A percentile compares a stretch with the other conserved stretches of the same genome.
phyloP scores from a whole-genome alignment of 2,113 vertebrate species.

The Cervus canadensis region DNA sequence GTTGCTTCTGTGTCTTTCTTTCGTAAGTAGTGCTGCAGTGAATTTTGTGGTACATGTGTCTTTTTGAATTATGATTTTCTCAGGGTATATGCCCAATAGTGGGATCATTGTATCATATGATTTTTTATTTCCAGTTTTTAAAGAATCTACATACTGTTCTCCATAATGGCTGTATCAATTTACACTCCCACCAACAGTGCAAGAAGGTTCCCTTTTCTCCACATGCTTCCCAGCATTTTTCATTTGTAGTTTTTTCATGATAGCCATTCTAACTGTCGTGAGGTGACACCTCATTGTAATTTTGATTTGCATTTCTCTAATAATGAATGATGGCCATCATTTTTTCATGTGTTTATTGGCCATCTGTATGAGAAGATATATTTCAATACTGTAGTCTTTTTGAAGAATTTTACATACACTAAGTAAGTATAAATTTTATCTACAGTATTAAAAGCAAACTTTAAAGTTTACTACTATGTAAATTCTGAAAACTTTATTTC shows the following conservation, averaged over 20 bases:
- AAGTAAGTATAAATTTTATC: conserved; percentile 26
- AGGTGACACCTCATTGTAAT: background rate
- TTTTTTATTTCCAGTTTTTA: background rate
- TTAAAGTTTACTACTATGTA: background rate
- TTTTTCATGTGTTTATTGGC: background rate
- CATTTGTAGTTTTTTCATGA: background rate
- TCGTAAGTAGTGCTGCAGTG: background rate
- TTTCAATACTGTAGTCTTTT: conserved; percentile 16
- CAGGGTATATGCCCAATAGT: background rate
- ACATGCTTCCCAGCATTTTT: background rate
- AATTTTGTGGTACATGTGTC: background rate
- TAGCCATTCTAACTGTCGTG: background rate
- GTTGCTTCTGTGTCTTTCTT: background rate
- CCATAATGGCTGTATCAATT: background rate
- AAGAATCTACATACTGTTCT: background rate
- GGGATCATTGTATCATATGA: background rate
- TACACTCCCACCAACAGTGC: background rate
- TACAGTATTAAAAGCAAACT: background rate
- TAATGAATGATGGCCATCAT: background rate
- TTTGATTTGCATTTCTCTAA: background rate
- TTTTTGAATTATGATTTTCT: background rate
- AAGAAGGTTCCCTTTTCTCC: background rate
- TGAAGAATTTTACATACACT: background rate
- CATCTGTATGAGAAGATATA: background rate
- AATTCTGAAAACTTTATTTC: conserved; percentile 3